Percentiles rank a stretch among this genome's conserved stretches.
Conservation (phyloP, 2,888 invertebrate genomes). For the Biston stratarius region DNA sequence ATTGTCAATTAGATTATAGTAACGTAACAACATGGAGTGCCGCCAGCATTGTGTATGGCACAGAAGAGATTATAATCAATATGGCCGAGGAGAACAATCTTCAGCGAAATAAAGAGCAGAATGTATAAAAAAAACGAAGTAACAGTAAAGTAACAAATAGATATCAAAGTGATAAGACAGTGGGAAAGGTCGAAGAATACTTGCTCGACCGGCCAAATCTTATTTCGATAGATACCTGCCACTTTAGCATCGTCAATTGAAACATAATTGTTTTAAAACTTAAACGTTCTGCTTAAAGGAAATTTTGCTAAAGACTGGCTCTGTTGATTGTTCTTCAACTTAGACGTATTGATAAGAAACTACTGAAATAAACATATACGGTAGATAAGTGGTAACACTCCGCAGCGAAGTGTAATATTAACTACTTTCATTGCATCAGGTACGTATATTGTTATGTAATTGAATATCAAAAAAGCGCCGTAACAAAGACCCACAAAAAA, state of each 20-base stretch:
- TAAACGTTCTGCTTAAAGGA: background rate
- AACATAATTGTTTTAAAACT: background rate
- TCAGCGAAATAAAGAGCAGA: too few species aligned
- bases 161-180: too few species aligned
- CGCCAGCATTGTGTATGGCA: slow-evolving; percentile 65
- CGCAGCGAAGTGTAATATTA: slow-evolving; percentile 42
- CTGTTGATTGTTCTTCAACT: background rate
- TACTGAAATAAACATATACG: slow-evolving; percentile 49
- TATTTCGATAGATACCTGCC: background rate
- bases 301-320: background rate
- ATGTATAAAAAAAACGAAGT: background rate
- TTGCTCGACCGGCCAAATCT: too few species aligned
- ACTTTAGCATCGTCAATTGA: background rate
- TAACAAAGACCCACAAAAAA: slow-evolving; percentile 51
- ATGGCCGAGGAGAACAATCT: background rate
- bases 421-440: slow-evolving; percentile 76
- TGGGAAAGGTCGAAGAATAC: too few species aligned
- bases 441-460: slow-evolving; percentile 70
- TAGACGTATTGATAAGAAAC: background rate
- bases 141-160: too few species aligned
- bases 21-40: slow-evolving; percentile 52
- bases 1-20: slow-evolving; percentile 54
- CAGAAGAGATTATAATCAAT: slow-evolving; percentile 44
- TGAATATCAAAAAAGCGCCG: slow-evolving; percentile 64
- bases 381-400: slow-evolving; percentile 50